Evolutionary conservation across 2,113 vertebrate genomes (phyloP), one percentile per base, ranked within the genome.

Genomic region (Origma solitaria): DNA sequence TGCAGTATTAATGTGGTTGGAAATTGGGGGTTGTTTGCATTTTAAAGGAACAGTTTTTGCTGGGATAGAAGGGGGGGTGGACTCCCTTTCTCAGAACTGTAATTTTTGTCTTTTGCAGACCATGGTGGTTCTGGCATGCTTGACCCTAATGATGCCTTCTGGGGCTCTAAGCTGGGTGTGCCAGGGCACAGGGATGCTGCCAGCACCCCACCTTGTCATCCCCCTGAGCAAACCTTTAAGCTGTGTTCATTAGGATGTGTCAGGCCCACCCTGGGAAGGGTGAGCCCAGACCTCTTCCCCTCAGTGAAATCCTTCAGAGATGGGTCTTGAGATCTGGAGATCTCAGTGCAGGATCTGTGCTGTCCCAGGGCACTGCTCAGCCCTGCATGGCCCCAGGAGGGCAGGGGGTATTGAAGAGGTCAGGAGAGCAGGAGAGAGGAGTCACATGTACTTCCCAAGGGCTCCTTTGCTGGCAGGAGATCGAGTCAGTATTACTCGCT

Each of bases 151-250:
- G 6, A 2, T 54, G 82, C 3, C 5, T 10, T 13, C 18, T 3
- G 3, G 37, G 5, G 18, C 10, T 14, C 18, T 16, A 15, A 17
- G 54, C 4, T 6, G 9, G 22, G 28, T 17, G 40, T 22, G 57
- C 35, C 10, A 4, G 1, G 4, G 61, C 25, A 24, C 0, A 0
- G 9, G 61, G 80, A 2, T 0, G 0, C 33, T 19, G 57, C 3
- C 28, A 53, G 25, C 51, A 18, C 35, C 70, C 40, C 33, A 1
- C 6, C 8, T 10, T 53, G 72, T 16, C 60, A 61, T 5, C 27
- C 3, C 7, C 60, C 4, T 20, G 40, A 19, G 37, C 25, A 42
- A 11, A 4, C 2, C 6, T 37, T 35, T 14, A 33, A 30, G 65
- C 57, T 51, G 45, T 24, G 16, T n/a, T 75, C 20, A 2, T 18